Evolutionary conservation across 2,113 vertebrate genomes (phyloP), one percentile per base, ranked within the genome.

Genomic region (Nothoprocta perdicaria): DNA sequence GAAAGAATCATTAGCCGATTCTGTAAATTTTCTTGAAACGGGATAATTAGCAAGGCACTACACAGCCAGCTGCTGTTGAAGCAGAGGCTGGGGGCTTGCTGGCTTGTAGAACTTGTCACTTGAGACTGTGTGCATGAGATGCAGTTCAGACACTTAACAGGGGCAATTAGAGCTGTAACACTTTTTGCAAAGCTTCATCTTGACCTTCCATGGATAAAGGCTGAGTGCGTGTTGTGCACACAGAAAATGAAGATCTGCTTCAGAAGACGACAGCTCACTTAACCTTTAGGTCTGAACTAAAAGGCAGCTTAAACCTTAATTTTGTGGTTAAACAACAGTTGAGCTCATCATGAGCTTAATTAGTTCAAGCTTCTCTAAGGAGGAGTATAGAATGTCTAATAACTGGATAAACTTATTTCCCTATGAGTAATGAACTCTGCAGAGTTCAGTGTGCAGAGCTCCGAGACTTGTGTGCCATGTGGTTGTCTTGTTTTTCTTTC

Each of bases 401-500:
- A 93, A 91, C 57, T 71, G 73, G 80, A 13, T 80, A 83, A 95
- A 61, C 65, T 88, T 80, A 68, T 68, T 85, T 85, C 91, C 77
- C 10, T 87, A 60, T 89, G 76, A 95, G 58, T 74, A 82, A 85
- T 53, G 71, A 84, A 80, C 72, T 91, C 14, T 0, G 40, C 45
- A 58, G 80, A 90, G 52, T 46, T 90, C 14, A 83, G 16, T 45
- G 53, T 50, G 74, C 46, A 35, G 8, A 57, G 72, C 82, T 89
- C 14, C 29, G 82, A 79, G 38, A 66, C 79, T 69, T 63, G 41
- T 16, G 29, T 95, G 68, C 19, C 38, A 85, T 94, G 72, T 52
- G 50, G 50, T 52, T 23, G 48, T 21, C 11, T 50, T 50, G 19
- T 22, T 50, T 23, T 24, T 87, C 46, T 93, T n/a, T 46, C 22